A percentile compares a stretch with the other conserved stretches of the same genome.
phyloP scores from a whole-genome alignment of 2,113 vertebrate genomes.

The Platycercus adscitus region DNA sequence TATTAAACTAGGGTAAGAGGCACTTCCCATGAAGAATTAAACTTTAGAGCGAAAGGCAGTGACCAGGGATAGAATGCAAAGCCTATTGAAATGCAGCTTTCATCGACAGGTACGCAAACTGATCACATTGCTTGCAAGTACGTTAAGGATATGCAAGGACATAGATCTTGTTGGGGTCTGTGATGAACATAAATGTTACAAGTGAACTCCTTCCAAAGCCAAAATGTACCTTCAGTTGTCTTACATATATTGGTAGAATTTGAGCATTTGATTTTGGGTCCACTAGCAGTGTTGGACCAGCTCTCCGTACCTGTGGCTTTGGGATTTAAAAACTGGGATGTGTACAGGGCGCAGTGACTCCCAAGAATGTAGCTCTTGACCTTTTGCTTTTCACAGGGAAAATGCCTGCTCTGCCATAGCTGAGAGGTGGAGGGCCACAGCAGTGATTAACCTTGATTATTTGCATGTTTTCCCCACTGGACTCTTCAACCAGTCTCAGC shows the following conservation, averaged over 20 bases:
- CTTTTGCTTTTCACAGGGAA: not conserved
- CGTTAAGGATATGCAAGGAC: not conserved
- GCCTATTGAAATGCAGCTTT: not conserved
- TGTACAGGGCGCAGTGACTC: no score
- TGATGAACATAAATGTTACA: not conserved
- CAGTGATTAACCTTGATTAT: accelerated
- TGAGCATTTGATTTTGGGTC: not conserved
- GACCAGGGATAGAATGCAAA: not conserved
- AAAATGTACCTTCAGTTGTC: not conserved
- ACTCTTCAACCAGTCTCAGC: not conserved
- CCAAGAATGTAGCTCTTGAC: not conserved
- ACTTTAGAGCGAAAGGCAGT: not conserved
- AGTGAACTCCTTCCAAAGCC: not conserved
- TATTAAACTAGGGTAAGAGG: not conserved
- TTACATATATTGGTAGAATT: not conserved
- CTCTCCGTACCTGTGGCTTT: accelerated
- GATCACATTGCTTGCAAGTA: not conserved
- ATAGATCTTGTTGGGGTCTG: not conserved
- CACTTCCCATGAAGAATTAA: not conserved
- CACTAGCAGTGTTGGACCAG: not conserved
- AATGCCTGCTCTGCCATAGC: not conserved
- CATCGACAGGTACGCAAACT: not conserved
- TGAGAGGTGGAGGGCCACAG: not conserved
- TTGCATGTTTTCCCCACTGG: not conserved
- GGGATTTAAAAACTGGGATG: not conserved